Conservation (phyloP, 2,888 invertebrate genomes). For the Axea sp. region DNA sequence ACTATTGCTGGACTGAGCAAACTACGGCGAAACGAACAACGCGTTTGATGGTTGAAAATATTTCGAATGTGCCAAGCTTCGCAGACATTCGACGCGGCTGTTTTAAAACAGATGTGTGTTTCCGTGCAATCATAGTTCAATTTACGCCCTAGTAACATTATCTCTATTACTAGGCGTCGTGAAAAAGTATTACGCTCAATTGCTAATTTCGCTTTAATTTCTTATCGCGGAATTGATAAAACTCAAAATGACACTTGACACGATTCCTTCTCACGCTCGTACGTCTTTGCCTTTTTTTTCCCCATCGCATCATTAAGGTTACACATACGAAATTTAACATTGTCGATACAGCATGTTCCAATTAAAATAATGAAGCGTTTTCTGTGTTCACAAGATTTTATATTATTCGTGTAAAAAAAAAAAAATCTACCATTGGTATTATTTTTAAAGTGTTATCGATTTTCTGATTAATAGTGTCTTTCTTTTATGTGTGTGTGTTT, state of each 20-base stretch:
- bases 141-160: too few species aligned
- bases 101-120: too few species aligned
- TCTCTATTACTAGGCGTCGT: too few species aligned
- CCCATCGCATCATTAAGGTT: slow-evolving; percentile 6
- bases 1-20: too few species aligned
- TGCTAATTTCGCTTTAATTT: too few species aligned
- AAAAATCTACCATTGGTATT: neutral
- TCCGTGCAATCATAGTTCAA: too few species aligned
- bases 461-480: neutral
- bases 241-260: slow-evolving; percentile 14
- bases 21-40: too few species aligned
- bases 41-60: too few species aligned
- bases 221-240: slow-evolving; percentile 12
- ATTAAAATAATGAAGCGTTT: slow-evolving; percentile 21
- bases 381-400: neutral
- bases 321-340: slow-evolving; percentile 8
- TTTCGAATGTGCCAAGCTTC: too few species aligned
- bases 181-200: too few species aligned
- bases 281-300: slow-evolving; percentile 17
- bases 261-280: slow-evolving; percentile 14
- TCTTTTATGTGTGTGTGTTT: too few species aligned
- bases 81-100: too few species aligned
- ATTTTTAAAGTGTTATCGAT: slow-evolving; percentile 4
- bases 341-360: slow-evolving; percentile 14
- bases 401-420: neutral